Evolutionary conservation across 2,888 invertebrate species (phyloP).

Genomic region (Phalera bucephala): DNA sequence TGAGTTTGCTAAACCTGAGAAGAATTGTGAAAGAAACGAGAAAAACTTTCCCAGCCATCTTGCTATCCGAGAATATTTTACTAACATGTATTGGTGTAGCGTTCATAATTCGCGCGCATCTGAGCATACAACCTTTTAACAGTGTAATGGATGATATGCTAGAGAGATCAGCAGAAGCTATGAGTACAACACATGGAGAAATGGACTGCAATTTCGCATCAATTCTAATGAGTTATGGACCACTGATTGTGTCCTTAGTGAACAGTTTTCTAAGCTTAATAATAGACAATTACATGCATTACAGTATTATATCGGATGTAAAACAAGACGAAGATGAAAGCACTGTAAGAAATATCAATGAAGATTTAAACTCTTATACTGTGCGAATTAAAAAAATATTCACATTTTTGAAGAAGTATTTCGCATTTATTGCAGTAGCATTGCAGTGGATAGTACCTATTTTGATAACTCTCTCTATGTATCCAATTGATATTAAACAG

Average conservation of each 20-base stretch:
- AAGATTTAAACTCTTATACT: conserved; percentile 18
- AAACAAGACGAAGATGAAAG: conserved; percentile 55
- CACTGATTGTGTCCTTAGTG: conserved; percentile 62
- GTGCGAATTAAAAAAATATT: conserved; percentile 24
- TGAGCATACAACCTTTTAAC: conserved; percentile 46
- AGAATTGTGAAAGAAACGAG: conserved; percentile 50
- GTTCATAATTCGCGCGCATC: conserved; percentile 53
- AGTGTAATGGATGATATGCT: conserved; percentile 45
- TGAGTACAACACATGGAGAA: conserved; percentile 10
- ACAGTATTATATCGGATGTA: conserved; percentile 52
- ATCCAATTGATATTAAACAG: conserved; percentile 58
- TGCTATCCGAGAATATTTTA: conserved; percentile 69
- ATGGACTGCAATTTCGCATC: conserved; percentile 52
- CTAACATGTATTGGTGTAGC: conserved; percentile 66
- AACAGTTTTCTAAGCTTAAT: conserved; percentile 70
- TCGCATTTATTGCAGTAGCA: conserved; percentile 52
- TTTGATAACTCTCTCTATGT: conserved; percentile 62
- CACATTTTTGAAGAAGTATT: conserved; percentile 53
- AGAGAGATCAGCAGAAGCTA: conserved; percentile 38
- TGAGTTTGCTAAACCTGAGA: conserved; percentile 63
- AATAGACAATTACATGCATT: conserved; percentile 73
- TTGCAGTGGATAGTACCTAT: conserved; percentile 68
- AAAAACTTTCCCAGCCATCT: conserved; percentile 46
- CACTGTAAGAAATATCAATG: conserved; percentile 45
- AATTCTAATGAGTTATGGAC: conserved; percentile 63